Percentiles rank a stretch among this genome's conserved stretches.
phyloP scores from a whole-genome alignment of 2,797 vertebrate genomes.

The Rhyacichthys aspro region DNA sequence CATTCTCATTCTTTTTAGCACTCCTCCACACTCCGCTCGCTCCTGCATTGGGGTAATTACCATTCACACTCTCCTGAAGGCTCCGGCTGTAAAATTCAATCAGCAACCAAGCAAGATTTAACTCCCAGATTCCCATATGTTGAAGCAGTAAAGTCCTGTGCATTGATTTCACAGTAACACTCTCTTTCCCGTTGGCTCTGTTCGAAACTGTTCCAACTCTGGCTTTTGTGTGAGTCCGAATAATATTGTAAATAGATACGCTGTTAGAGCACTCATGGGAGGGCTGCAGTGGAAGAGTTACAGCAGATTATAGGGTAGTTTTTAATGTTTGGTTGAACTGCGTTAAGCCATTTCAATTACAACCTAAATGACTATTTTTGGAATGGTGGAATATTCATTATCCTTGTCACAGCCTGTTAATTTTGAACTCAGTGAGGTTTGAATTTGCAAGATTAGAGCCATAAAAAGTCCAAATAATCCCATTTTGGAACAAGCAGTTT shows the following conservation, averaged over 20 bases:
- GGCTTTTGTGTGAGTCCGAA: slow-evolving; percentile 52
- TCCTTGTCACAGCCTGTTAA: neutral
- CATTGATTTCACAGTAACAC: slow-evolving; percentile 71
- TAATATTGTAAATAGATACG: slow-evolving; percentile 53
- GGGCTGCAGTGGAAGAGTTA: slow-evolving; percentile 10
- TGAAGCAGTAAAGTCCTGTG: slow-evolving; percentile 63
- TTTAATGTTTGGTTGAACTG: slow-evolving; percentile 9
- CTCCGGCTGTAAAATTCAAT: slow-evolving; percentile 76
- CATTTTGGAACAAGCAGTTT: slow-evolving; percentile 6
- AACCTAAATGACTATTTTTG: neutral
- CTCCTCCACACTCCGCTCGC: slow-evolving; percentile 70
- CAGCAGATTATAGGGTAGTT: slow-evolving; percentile 26
- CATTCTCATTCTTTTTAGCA: slow-evolving; percentile 68
- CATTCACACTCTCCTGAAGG: slow-evolving; percentile 70
- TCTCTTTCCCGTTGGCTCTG: slow-evolving; percentile 44
- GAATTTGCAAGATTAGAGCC: slow-evolving; percentile 2
- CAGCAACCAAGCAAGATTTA: slow-evolving; percentile 74
- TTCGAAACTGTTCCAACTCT: slow-evolving; percentile 27
- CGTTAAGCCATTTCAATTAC: slow-evolving; percentile 18
- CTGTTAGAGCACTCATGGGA: slow-evolving; percentile 26
- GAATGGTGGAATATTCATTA: slow-evolving; percentile 2
- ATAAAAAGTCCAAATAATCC: slow-evolving; percentile 10
- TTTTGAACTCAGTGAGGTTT: slow-evolving; percentile 7
- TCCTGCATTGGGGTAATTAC: slow-evolving; percentile 75
- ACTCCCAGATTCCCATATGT: slow-evolving; percentile 75